phyloP scores from a whole-genome alignment of 2,888 invertebrate genomes.

The Hypomecis punctinalis region DNA sequence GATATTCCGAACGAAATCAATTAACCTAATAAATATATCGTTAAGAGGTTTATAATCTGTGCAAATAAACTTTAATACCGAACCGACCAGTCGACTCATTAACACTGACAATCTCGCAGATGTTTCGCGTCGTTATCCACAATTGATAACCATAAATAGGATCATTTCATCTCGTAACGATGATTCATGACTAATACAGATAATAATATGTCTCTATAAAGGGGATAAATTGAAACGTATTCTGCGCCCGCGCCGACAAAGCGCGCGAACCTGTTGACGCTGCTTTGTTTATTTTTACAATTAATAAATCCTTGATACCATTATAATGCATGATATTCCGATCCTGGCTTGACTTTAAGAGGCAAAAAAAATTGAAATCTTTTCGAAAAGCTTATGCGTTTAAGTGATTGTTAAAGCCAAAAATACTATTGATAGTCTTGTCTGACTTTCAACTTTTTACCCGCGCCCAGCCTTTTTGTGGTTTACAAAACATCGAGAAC shows the following conservation, averaged over 20 bases:
- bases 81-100: slow-evolving; percentile 16
- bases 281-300: slow-evolving; percentile 56
- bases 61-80: slow-evolving; percentile 20
- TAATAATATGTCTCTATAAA: slow-evolving; percentile 50
- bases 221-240: slow-evolving; percentile 52
- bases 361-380: not conserved
- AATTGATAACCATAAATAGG: slow-evolving; percentile 39
- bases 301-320: slow-evolving; percentile 43
- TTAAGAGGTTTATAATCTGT: slow-evolving; percentile 21
- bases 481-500: slow-evolving; percentile 5
- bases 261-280: slow-evolving; percentile 46
- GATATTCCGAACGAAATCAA: slow-evolving; percentile 14
- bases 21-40: slow-evolving; percentile 22
- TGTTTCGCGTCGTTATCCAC: slow-evolving; percentile 31
- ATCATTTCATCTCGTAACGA: slow-evolving; percentile 46
- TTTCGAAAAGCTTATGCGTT: not conserved
- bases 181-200: slow-evolving; percentile 48
- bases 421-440: not conserved
- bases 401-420: not conserved
- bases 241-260: slow-evolving; percentile 54
- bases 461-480: slow-evolving; percentile 4
- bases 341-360: slow-evolving; percentile 12
- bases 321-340: slow-evolving; percentile 32
- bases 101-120: slow-evolving; percentile 26
- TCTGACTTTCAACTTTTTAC: not conserved